Conservation (phyloP, 2,888 invertebrate genomes). For the Biston stratarius region DNA sequence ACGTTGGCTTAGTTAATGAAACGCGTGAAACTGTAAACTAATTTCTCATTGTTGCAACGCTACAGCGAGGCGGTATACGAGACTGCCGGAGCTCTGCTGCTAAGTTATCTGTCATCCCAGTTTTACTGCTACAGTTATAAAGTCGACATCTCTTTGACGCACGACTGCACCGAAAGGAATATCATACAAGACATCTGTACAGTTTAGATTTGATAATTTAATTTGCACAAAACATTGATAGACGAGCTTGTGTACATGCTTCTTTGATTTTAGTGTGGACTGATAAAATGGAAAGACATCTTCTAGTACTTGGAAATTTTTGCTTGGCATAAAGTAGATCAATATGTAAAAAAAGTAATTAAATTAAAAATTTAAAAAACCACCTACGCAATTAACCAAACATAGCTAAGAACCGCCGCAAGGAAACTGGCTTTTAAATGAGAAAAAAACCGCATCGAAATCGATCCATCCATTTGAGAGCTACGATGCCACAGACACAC, state of each 20-base stretch:
- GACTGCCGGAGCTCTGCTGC: conserved; percentile 11
- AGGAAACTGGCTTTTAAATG: too few relatives aligned
- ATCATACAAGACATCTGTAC: background rate
- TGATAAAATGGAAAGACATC: too few relatives aligned
- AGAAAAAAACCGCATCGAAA: too few relatives aligned
- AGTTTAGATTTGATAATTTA: background rate
- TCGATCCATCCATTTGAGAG: too few relatives aligned
- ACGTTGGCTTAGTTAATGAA: background rate
- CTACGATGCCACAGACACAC: too few relatives aligned
- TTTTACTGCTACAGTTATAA: conserved; percentile 11
- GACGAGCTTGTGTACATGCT: too few relatives aligned
- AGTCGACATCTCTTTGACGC: conserved; percentile 12
- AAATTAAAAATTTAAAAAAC: too few relatives aligned
- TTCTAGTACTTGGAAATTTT: too few relatives aligned
- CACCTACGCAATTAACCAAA: too few relatives aligned
- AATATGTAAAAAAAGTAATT: background rate
- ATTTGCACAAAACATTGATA: conserved; percentile 1
- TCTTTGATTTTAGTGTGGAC: too few relatives aligned
- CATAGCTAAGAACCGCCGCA: too few relatives aligned
- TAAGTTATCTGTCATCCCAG: conserved; percentile 10
- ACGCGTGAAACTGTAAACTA: background rate
- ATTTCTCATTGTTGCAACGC: conserved; percentile 4
- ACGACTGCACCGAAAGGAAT: conserved; percentile 6
- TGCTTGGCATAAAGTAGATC: background rate
- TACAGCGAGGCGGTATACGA: conserved; percentile 1